Base-by-base conservation (phyloP, 1,140 invertebrate genomes). In the Bemisia tabaci region DNA sequence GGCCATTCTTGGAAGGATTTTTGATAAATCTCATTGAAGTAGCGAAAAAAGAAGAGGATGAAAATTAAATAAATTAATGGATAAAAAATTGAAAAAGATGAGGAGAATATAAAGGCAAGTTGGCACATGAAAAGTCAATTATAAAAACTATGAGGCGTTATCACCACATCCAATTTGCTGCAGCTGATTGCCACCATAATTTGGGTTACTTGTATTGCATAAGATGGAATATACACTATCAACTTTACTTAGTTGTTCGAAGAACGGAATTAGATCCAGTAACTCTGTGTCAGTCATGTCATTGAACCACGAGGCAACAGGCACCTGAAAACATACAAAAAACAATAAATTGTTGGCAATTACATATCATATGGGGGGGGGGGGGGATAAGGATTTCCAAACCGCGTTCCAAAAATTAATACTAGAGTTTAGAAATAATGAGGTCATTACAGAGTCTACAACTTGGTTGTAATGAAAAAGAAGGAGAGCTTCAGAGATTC, bases 281-380 rank as follows among this genome's bases (percentile, higher is more conserved):
- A 98, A 82, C 80, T 97, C 95, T 64, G 90, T 91, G 79, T 98
- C 95, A 73, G 88, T 90, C 84, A 94, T 93, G 78, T 97, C 95
- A 79, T 97, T 94, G 79, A 97, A 97, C 95, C 95, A 97, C 67
- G 93, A 95, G 76, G 91, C 91, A 67, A 97, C 93, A 77, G 94
- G 94, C 78, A 97, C 91, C 94, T 96, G 77, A 1, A 79, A 75
- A 74, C 25, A 76, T 69, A 69, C 22, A 62, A 21, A 22, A 60
- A 60, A 64, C 39, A 12, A 23, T 59, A 58, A 62, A 2, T 61
- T 12, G 60, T 61, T 59, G 48, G n/a, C 12, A 59, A 59, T 59
- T 59, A 59, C 48, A n/a, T 12, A n/a, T n/a, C n/a, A n/a, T n/a
- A n/a, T n/a, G n/a, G n/a, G n/a, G n/a, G n/a, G n/a, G n/a, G n/a